Evolutionary conservation across 2,113 vertebrate species (phyloP), one percentile per base, ranked within the genome.

Genomic region (Podocnemis expansa): DNA sequence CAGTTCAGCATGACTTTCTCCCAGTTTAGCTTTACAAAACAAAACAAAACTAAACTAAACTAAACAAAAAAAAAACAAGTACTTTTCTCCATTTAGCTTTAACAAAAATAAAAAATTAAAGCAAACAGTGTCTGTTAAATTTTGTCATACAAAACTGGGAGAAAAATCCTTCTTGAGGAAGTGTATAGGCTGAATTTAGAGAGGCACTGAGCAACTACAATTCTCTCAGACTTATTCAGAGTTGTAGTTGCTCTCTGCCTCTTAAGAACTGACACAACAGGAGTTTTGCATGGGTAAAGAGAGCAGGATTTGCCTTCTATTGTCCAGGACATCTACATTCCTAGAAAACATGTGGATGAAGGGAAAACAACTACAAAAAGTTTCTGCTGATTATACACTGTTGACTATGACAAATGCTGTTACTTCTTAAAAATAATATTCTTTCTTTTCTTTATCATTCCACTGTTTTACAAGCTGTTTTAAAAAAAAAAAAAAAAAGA

Each of bases 81-180:
- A 91, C 1, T 79, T 95, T 56, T 82, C 52, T 56, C 2, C 31
- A 2, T 54, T 73, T 87, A 10, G 1, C 78, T 89, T 8, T 88
- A 11, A 56, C 14, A 41, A 10, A 78, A 86, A 78, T 56, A 87
- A 7, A 67, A 7, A 34, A 9, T 1, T 38, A 86, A 89, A 63
- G 27, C 43, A 25, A 0, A 1, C 0, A 21, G 16, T 1, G 85
- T 10, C 8, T n/a, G 87, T 81, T 25, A 1, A 2, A 5, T 67
- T 80, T 13, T 2, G 34, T 78, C 82, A 75, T n/a, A 3, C 63
- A 34, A 78, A 88, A 19, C 21, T 24, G 88, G 84, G 17, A 93
- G 56, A 6, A 75, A 82, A 47, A 34, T 73, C 89, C 2, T 84
- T 55, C 25, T 1, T n/a, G 6, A 10, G 6, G 58, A 84, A 93